phyloP scores from a whole-genome alignment of 2,888 invertebrate genomes.

The Heliconius ethilla region DNA sequence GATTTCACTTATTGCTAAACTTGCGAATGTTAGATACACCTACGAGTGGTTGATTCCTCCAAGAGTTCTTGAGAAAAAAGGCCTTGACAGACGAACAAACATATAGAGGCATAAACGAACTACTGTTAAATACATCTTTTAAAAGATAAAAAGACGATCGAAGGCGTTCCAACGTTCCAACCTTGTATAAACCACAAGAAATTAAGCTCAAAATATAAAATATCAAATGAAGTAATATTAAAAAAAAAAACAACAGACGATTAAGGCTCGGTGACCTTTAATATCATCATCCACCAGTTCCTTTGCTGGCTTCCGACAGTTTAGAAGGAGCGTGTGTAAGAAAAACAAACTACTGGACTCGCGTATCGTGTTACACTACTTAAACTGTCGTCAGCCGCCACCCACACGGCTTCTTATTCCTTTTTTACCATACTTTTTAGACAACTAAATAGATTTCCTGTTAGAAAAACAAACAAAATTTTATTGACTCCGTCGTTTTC shows the following conservation, averaged over 20 bases:
- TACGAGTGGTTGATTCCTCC: too few species aligned
- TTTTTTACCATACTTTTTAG: conserved; percentile 72
- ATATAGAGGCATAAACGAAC: too few species aligned
- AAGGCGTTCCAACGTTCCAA: background rate
- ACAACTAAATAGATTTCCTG: conserved; percentile 78
- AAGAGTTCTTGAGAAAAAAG: too few species aligned
- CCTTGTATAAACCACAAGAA: background rate
- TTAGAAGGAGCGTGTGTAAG: conserved; percentile 59
- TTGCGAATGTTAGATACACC: too few species aligned
- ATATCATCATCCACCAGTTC: conserved; percentile 62
- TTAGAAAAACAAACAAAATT: conserved; percentile 80
- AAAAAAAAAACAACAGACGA: background rate
- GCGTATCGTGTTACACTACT: conserved; percentile 75
- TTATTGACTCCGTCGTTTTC: conserved; percentile 68
- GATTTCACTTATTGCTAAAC: background rate
- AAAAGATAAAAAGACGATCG: background rate
- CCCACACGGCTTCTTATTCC: conserved; percentile 68
- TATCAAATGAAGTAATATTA: conserved; percentile 10
- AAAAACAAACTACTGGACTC: conserved; percentile 75
- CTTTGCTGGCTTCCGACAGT: conserved; percentile 63
- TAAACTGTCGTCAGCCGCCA: conserved; percentile 80
- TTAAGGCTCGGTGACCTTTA: conserved; percentile 26
- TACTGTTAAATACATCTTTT: background rate
- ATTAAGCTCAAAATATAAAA: background rate
- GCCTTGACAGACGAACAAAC: too few species aligned